phyloP scores from a whole-genome alignment of 2,797 vertebrate species.

The Alauda arvensis region DNA sequence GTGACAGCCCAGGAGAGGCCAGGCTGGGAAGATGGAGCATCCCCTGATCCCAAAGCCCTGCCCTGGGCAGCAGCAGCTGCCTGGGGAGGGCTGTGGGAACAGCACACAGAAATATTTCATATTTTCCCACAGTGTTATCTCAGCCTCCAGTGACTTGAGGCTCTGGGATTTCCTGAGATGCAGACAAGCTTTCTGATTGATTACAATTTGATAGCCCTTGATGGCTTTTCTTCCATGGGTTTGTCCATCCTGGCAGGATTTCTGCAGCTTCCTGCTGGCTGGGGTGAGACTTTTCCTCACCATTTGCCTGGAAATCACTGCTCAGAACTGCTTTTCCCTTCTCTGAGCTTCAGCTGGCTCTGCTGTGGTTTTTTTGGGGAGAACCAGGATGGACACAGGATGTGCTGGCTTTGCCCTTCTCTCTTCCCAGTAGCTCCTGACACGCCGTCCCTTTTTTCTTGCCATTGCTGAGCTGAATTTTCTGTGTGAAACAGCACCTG shows the following conservation, averaged over 20 bases:
- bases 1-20: background rate
- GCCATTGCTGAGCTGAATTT: background rate
- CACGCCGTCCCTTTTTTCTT: background rate
- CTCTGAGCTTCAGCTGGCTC: background rate
- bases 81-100: background rate
- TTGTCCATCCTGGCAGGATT: background rate
- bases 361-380: background rate
- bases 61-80: background rate
- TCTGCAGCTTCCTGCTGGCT: background rate
- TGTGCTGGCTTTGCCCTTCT: fast-evolving
- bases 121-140: background rate
- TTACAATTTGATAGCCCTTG: background rate
- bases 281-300: background rate
- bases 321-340: background rate
- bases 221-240: background rate
- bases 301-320: background rate
- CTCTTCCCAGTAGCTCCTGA: background rate
- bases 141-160: background rate
- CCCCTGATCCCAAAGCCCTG: background rate
- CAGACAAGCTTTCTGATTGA: background rate
- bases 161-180: background rate
- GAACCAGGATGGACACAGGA: background rate
- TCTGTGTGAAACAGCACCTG: background rate
- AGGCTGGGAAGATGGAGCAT: fast-evolving
- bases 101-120: background rate